phyloP scores from a whole-genome alignment of 2,888 invertebrate species.

The Luperina testacea region DNA sequence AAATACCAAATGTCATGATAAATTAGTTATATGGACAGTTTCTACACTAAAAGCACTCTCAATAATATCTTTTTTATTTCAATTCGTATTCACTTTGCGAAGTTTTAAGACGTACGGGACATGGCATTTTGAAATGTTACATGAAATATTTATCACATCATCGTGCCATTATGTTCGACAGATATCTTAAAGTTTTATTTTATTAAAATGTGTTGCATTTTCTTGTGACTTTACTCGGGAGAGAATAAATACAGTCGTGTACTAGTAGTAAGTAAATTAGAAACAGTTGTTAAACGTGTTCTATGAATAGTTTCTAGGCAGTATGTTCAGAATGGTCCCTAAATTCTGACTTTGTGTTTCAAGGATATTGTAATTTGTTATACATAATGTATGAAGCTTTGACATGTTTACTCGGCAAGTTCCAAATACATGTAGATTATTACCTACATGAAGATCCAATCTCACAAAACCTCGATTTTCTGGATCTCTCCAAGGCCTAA shows the following conservation, averaged over 20 bases:
- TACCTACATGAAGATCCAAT: slow-evolving; percentile 55
- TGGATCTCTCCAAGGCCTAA: slow-evolving; percentile 72
- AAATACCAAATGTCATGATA: slow-evolving; percentile 28
- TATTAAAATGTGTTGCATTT: slow-evolving; percentile 31
- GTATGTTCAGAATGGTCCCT: background rate
- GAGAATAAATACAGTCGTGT: background rate
- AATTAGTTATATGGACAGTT: slow-evolving; percentile 36
- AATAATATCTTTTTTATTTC: slow-evolving; percentile 17
- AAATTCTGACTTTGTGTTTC: slow-evolving; percentile 19
- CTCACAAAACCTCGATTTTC: slow-evolving; percentile 71
- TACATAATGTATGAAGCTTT: slow-evolving; percentile 47
- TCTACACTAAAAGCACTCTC: slow-evolving; percentile 30
- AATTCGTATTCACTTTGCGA: slow-evolving; percentile 23
- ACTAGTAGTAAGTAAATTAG: background rate
- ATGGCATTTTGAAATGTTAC: slow-evolving; percentile 31
- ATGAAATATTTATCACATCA: slow-evolving; percentile 38
- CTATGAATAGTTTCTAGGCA: background rate
- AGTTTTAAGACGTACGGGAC: slow-evolving; percentile 25
- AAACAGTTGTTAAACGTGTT: slow-evolving; percentile 17
- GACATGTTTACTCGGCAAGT: slow-evolving; percentile 35
- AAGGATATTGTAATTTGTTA: slow-evolving; percentile 40
- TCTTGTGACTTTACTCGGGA: slow-evolving; percentile 1
- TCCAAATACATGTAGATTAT: slow-evolving; percentile 57
- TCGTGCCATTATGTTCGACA: slow-evolving; percentile 19
- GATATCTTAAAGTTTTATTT: slow-evolving; percentile 22